These are phyloP conservation scores for Galendromus occidentalis DNA, from an alignment of 1,140 invertebrate genomes.

Conservation along the genomic window DNA sequence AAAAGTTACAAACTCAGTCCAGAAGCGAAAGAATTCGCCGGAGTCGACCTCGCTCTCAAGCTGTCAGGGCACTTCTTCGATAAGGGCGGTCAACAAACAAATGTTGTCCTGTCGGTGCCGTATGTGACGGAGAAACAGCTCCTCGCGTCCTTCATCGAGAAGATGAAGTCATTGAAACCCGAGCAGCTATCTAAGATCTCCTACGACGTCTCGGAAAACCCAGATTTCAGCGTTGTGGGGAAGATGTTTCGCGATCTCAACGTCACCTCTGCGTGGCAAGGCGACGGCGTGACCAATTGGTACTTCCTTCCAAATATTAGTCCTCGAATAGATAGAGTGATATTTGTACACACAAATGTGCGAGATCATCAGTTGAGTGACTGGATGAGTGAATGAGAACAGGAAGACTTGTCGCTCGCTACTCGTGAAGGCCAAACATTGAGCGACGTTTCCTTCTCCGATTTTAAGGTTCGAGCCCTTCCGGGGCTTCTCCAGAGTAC, in stretches of 20 bases:
- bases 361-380: too few species aligned
- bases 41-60: neutral
- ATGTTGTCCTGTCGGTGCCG: neutral
- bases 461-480: slow-evolving; percentile 5
- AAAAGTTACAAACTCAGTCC: neutral
- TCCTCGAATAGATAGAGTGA: too few species aligned
- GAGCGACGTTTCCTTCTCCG: neutral
- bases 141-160: neutral
- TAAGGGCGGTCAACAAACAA: neutral
- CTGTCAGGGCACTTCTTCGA: neutral
- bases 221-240: neutral
- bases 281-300: slow-evolving; percentile 4
- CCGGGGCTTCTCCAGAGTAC: neutral
- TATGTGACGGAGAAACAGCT: neutral
- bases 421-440: neutral
- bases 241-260: slow-evolving; percentile 2
- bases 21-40: neutral
- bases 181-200: neutral
- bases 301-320: neutral
- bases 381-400: too few species aligned
- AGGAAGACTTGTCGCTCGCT: neutral
- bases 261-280: slow-evolving; percentile 3
- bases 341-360: too few species aligned
- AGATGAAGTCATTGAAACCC: neutral
- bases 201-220: neutral